Evolutionary conservation across 1,140 invertebrate species (phyloP).

Genomic region (Heterodera schachtii): DNA sequence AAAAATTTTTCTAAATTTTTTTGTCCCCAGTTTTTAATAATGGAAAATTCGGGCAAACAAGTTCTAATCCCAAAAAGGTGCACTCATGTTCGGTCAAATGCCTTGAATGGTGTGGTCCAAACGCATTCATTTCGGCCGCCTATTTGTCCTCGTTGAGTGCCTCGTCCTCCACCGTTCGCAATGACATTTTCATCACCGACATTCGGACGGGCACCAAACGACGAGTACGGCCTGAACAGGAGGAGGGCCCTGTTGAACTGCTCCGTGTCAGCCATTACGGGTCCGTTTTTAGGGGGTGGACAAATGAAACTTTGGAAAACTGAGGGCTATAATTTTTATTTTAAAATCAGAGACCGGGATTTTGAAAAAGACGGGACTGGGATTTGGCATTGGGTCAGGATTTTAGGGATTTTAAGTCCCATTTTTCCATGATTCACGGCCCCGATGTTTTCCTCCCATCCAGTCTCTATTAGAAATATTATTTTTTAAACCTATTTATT

Average conservation of each 20-base stretch:
- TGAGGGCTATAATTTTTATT: too few species aligned
- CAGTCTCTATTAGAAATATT: too few species aligned
- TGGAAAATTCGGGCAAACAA: too few species aligned
- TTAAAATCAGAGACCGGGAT: too few species aligned
- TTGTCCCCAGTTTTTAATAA: neutral
- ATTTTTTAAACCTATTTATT: too few species aligned
- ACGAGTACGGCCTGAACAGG: conserved; percentile 58
- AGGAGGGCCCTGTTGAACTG: conserved; percentile 58
- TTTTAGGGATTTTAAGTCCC: too few species aligned
- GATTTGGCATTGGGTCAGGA: too few species aligned
- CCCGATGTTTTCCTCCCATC: too few species aligned
- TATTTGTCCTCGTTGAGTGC: conserved; percentile 50
- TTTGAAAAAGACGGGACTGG: too few species aligned
- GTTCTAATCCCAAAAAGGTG: neutral
- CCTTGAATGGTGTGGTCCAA: conserved; percentile 48
- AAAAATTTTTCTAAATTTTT: neutral
- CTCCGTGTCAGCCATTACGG: conserved; percentile 62
- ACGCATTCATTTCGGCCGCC: conserved; percentile 47
- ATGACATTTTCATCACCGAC: conserved; percentile 42
- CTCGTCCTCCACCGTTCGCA: conserved; percentile 51
- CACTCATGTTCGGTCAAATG: conserved; percentile 47
- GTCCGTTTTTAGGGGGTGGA: conserved; percentile 34
- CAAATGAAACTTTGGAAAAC: neutral
- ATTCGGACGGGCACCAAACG: conserved; percentile 36
- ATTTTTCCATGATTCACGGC: too few species aligned